phyloP scores from a whole-genome alignment of 2,888 invertebrate species.

The Coenonympha arcania region DNA sequence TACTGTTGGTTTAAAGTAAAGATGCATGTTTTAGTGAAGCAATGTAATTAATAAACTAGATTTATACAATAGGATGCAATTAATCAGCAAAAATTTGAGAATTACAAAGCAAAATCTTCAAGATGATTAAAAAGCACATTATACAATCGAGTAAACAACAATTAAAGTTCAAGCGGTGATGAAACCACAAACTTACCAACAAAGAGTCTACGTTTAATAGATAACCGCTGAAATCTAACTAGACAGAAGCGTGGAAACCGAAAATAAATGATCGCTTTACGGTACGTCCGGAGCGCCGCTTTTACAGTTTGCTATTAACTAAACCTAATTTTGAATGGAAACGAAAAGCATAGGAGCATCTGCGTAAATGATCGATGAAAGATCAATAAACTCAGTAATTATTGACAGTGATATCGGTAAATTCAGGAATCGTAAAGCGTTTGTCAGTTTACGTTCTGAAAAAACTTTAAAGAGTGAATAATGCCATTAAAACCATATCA shows the following conservation, averaged over 20 bases:
- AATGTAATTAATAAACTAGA: too few relatives aligned
- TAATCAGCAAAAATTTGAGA: neutral
- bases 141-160: neutral
- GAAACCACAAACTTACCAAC: slow-evolving; percentile 17
- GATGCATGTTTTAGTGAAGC: too few relatives aligned
- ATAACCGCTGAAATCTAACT: slow-evolving; percentile 7
- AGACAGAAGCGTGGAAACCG: slow-evolving; percentile 16
- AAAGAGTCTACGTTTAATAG: slow-evolving; percentile 4
- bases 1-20: too few relatives aligned
- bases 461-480: neutral
- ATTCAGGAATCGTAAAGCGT: too few relatives aligned
- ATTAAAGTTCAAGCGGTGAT: neutral
- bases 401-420: slow-evolving; percentile 2
- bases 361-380: too few relatives aligned
- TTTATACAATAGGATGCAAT: too few relatives aligned
- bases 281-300: slow-evolving; percentile 24
- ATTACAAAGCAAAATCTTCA: neutral
- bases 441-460: neutral
- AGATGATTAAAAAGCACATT: neutral
- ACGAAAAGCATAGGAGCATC: too few relatives aligned
- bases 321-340: slow-evolving; percentile 34
- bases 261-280: slow-evolving; percentile 26
- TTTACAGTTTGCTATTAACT: slow-evolving; percentile 32
- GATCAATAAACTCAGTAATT: slow-evolving; percentile 21
- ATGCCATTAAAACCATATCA: neutral